Base-by-base conservation (phyloP, 2,888 invertebrate species). In the Nysson spinosus region DNA sequence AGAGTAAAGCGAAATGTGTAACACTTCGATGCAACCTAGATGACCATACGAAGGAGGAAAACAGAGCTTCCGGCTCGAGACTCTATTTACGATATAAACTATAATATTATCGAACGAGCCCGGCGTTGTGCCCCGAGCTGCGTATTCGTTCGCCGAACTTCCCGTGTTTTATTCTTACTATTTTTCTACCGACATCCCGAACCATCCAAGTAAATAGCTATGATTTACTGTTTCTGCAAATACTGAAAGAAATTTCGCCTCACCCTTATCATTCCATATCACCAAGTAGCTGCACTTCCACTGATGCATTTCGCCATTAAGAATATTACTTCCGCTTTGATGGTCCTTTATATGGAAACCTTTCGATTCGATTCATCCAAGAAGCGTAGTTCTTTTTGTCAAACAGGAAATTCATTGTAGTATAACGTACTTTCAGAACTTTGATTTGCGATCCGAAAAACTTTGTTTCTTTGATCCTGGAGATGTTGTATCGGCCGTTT, bases 11-110 rank as follows among this genome's bases (percentile, higher is more conserved):
- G 63, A 77, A 69, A 72, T 60, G 62, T 71, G 50, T 76, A 76
- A 76, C 77, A 60, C 56, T 61, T 60, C 51, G 57, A 52, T 47
- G 64, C 69, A 78, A 77, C 74, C 79, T 67, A 77, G 71, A 77
- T 78, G 71, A 72, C 69, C 77, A 65, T 69, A 67, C 46, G 54
- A 58, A 43, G 55, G 39, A 40, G 55, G 51, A 58, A 54, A 68
- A 65, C 50, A 20, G 44, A 22, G 19, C 39, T 75, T 69, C 75
- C 71, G 75, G 69, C 35, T 26, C 17, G 32, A 26, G 11, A 47
- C 37, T 58, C 39, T 52, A 69, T 74, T 75, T 43, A 39, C 58
- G 34, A 61, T 46, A 47, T 64, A 60, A 69, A 71, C 50, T 51
- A 55, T 54, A 65, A 56, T 50, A 75, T 65, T 56, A 69, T 64